Base-by-base conservation (phyloP, 2,797 vertebrate species). In the Setipinna tenuifilis region DNA sequence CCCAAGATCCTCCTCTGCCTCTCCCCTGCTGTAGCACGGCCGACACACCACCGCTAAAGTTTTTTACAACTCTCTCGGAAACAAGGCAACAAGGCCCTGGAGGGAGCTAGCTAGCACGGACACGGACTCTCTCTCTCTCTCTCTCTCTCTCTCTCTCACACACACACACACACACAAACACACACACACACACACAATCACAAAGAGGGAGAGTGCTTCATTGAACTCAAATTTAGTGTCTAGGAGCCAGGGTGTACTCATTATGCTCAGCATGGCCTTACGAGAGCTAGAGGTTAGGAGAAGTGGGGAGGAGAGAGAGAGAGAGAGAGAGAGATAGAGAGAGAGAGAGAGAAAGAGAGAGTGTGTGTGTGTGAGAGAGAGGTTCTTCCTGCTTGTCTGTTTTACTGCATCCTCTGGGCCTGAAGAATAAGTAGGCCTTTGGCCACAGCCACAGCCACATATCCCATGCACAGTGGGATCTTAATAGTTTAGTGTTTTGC, bases 151-250 rank as follows among this genome's bases (percentile, higher is more conserved):
- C n/a, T n/a, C n/a, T n/a, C n/a, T n/a, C 31, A 75, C 68, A 75
- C 75, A 28, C 82, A 58, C 59, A 46, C 54, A 61, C 25, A 84
- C 59, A 75, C 81, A 81, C 86, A 78, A 54, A 85, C 44, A 80
- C 35, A 58, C 83, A 61, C 35, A 23, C 41, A 89, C 10, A 85
- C 48, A 35, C 61, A 68, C 81, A 78, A 78, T 17, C 65, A 84
- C 82, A 58, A 68, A 54, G 28, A 54, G 59, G 44, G 31, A 10
- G 54, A 68, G 82, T 31, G 54, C 57, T 71, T 31, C 68, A 71
- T 71, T 71, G 68, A 12, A 78, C 35, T 78, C 71, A 78, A 78
- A 78, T 78, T 78, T 78, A 78, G 71, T 78, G 31, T 41, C 31
- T 75, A 16, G 17, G 68, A 75, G 17, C 31, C 68, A 41, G 68